Evolutionary conservation across 2,888 invertebrate genomes (phyloP).

Genomic region (Cordilura impudica): DNA sequence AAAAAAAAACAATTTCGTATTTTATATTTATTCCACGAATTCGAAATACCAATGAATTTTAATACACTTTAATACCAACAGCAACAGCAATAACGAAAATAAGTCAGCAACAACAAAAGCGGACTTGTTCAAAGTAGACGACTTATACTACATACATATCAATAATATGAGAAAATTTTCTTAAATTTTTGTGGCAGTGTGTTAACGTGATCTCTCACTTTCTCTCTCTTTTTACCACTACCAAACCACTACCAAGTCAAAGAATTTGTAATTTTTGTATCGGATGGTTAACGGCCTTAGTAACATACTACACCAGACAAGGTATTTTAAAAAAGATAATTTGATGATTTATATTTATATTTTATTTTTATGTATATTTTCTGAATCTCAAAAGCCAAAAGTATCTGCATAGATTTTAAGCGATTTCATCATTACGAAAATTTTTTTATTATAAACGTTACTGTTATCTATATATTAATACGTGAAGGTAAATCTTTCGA

Average conservation of each 20-base stretch:
- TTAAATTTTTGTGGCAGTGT: background rate
- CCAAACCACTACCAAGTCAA: background rate
- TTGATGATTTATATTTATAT: too few relatives aligned
- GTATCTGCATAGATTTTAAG: too few relatives aligned
- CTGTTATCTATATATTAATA: too few relatives aligned
- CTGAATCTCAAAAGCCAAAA: too few relatives aligned
- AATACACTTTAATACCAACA: conserved; percentile 54
- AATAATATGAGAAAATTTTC: conserved; percentile 35
- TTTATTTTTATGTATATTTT: too few relatives aligned
- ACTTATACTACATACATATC: background rate
- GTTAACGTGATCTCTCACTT: conserved; percentile 15
- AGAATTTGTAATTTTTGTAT: background rate
- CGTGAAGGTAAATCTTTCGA: too few relatives aligned
- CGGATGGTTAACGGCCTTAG: background rate
- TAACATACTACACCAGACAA: conserved; percentile 4
- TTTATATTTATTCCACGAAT: conserved; percentile 56
- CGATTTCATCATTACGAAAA: too few relatives aligned
- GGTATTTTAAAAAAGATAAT: background rate
- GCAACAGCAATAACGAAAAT: background rate
- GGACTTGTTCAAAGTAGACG: conserved; percentile 31
- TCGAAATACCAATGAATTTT: conserved; percentile 55
- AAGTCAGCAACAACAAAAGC: conserved; percentile 31
- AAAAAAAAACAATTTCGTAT: conserved; percentile 25
- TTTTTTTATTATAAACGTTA: too few relatives aligned
- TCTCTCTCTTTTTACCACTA: background rate